A percentile compares a stretch with the other conserved stretches of the same genome.
phyloP scores from a whole-genome alignment of 2,113 vertebrate genomes.

The Platycercus adscitus region DNA sequence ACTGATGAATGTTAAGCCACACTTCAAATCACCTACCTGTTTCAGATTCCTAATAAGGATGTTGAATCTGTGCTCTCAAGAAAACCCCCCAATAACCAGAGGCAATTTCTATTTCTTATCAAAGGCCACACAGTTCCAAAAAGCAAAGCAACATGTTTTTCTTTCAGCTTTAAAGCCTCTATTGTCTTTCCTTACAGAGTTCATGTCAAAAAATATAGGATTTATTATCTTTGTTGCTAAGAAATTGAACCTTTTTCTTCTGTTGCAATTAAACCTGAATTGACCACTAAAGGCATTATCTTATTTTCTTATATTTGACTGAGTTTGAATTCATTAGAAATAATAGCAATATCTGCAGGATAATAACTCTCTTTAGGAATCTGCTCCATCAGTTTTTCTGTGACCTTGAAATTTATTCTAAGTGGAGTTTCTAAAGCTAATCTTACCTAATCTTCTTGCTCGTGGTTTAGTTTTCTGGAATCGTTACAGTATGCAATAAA shows the following conservation, averaged over 20 bases:
- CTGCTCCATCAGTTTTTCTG: background rate
- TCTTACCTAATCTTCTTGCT: background rate
- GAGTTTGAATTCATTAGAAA: background rate
- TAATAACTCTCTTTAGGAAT: background rate
- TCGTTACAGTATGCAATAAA: background rate
- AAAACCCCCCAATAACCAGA: background rate
- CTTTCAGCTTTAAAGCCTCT: background rate
- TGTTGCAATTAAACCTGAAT: background rate
- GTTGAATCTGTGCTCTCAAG: background rate
- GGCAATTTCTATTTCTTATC: background rate
- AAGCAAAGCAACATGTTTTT: background rate
- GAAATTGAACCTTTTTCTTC: background rate
- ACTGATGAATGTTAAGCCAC: slow-evolving; percentile 28
- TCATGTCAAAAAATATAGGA: background rate
- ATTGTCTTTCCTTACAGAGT: background rate
- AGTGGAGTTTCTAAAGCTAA: background rate
- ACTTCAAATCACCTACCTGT: slow-evolving; percentile 17
- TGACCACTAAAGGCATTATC: background rate
- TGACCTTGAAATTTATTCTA: background rate
- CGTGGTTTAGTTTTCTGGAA: background rate
- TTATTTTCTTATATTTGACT: slow-evolving; percentile 8
- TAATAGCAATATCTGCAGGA: background rate
- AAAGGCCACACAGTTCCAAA: background rate
- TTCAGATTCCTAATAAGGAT: slow-evolving; percentile 47
- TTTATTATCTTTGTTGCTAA: background rate